Base-by-base conservation (phyloP, 2,888 invertebrate genomes). In the Punctoribates punctum region DNA sequence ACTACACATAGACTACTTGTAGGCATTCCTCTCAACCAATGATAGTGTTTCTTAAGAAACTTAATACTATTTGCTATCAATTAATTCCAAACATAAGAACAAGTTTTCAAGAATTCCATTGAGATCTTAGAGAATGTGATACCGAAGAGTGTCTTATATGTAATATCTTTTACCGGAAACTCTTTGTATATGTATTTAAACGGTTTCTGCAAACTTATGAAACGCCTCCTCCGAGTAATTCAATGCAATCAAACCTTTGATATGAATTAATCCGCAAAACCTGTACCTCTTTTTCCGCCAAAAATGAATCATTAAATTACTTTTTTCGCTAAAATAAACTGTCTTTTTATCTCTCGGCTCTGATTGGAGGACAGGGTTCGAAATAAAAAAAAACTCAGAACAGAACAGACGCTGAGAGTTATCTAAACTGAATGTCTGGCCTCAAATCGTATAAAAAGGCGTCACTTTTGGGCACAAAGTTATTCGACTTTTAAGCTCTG, bases 211-310 rank as follows among this genome's bases (percentile, higher is more conserved):
- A 23, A 20, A 42, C 23, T n/a, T 38, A 17, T 42, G 67, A 67
- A 67, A 67, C 67, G 67, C 67, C 42, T 67, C 23, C 13, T 67
- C 0, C 20, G 20, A 20, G 34, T 20, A 38, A 67, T 42, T 38
- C 1, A 67, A 67, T 67, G 67, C 65, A 6, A 67, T 5, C 4
- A 20, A 57, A 57, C 1, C 25, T 20, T 34, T 15, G 34, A 17
- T 15, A 2, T 9, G 17, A 5, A 65, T 17, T 34, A 20, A 20
- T 17, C 34, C 20, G 38, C 20, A 62, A 38, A 8, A 67, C 67
- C 34, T 42, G 67, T 67, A 67, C 67, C 67, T 65, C 57, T 60
- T 67, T 67, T 67, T 67, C 67, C 67, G 67, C 67, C 42, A 34
- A 67, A 67, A 65, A 67, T 67, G 29, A 67, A 3, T 67, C 67